Conservation (phyloP, 2,113 vertebrate genomes). For the Passer montanus region DNA sequence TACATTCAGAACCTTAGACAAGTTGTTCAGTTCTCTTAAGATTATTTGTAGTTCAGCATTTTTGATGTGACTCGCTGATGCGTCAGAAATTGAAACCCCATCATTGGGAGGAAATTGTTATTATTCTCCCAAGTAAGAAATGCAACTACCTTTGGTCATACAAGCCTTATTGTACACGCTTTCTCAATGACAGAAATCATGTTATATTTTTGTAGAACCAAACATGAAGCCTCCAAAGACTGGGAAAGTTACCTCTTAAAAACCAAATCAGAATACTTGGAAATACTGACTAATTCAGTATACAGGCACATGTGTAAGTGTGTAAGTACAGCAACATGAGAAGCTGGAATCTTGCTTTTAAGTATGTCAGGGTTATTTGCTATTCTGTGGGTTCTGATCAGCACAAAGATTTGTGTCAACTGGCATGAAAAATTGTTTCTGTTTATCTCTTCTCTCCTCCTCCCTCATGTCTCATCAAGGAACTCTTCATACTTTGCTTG, state of each 20-base stretch:
- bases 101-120: background rate
- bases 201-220: background rate
- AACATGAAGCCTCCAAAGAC: background rate
- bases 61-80: background rate
- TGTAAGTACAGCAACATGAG: background rate
- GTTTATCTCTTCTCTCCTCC: background rate
- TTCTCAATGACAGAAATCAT: background rate
- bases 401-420: background rate
- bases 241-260: background rate
- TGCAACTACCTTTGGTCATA: background rate
- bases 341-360: background rate
- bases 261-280: background rate
- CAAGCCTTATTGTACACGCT: background rate
- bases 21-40: background rate
- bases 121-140: background rate
- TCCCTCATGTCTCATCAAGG: background rate
- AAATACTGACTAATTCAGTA: background rate
- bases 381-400: background rate
- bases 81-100: background rate
- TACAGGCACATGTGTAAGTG: fast-evolving
- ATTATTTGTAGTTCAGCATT: background rate
- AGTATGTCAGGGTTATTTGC: background rate
- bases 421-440: background rate
- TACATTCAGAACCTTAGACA: background rate
- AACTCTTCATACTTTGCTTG: background rate